Base-by-base conservation (phyloP, 2,797 vertebrate genomes). In the Erpetoichthys calabaricus region DNA sequence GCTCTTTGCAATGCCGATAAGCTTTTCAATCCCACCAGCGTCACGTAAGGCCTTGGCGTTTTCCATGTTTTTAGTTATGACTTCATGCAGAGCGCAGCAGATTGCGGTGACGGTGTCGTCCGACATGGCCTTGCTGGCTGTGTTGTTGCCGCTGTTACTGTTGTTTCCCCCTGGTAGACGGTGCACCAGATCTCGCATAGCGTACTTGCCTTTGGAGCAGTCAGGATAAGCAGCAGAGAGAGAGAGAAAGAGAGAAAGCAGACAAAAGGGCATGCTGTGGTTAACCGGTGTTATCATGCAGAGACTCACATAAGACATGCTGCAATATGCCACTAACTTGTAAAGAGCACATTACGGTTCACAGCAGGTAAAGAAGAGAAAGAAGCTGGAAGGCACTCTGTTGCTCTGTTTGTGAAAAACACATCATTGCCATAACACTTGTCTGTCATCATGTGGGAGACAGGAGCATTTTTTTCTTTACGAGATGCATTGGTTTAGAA, bases 21-120 rank as follows among this genome's bases (percentile, higher is more conserved):
- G 72, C 79, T 89, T 89, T 80, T 86, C 82, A 57, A 89, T 87
- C 75, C 85, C 95, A 0, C 95, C 95, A 4, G 95, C 94, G 51
- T 99, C 95, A 68, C 95, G 86, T 84, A 99, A 89, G 75, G 95
- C 84, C 78, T 91, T 91, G 81, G 89, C 86, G 45, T 90, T 91
- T 78, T 90, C 86, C 86, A 89, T 88, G 75, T 89, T 89, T 75
- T 88, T 90, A 73, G 94, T 98, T 81, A 99, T 98, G 80, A 99
- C 94, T 80, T 99, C 95, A 3, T 99, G 94, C 68, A 99, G 79
- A 62, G 84, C 86, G 67, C 89, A 99, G 83, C 95, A 99, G 78
- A 99, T 90, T 4, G 94, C 95, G 2, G 95, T 97, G 72, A 98
- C 85, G n/a, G 94, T 98, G 84, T 98, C 94, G 63, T 92, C 90